Evolutionary conservation across 2,888 invertebrate species (phyloP).

Genomic region (Caenorhabditis sulstoni): DNA sequence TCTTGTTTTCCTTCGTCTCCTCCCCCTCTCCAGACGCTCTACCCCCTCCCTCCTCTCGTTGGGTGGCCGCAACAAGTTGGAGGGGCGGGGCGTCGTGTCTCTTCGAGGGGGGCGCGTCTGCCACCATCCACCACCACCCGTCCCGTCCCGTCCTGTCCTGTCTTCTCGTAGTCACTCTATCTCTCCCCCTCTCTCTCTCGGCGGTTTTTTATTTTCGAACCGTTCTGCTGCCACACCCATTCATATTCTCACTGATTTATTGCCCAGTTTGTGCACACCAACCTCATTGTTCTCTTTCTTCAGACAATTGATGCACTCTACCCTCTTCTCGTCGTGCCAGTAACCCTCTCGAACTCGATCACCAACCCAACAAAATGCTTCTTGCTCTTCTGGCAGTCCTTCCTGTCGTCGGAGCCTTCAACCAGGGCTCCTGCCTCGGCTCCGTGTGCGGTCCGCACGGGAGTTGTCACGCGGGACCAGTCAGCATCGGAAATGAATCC

Average conservation of each 20-base stretch:
- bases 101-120: background rate
- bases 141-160: background rate
- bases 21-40: too few relatives aligned
- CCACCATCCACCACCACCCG: constrained; percentile 11
- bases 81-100: constrained; percentile 5
- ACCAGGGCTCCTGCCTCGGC: constrained; percentile 17
- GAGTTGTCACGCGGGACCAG: constrained; percentile 36
- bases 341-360: background rate
- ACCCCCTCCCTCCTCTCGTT: constrained; percentile 10
- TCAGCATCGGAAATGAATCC: background rate
- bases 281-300: background rate
- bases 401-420: background rate
- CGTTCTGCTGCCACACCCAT: background rate
- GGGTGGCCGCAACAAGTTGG: constrained; percentile 19
- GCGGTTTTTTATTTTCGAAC: too few relatives aligned
- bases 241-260: background rate
- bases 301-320: constrained; percentile 20
- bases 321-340: background rate
- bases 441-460: constrained; percentile 29
- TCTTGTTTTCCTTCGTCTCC: too few relatives aligned
- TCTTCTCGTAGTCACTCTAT: too few relatives aligned
- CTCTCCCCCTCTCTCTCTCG: too few relatives aligned
- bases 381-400: background rate
- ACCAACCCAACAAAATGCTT: background rate
- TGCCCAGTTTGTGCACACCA: background rate